Evolutionary conservation across 1,140 invertebrate species (phyloP).

Genomic region (Drosophila dunni): DNA sequence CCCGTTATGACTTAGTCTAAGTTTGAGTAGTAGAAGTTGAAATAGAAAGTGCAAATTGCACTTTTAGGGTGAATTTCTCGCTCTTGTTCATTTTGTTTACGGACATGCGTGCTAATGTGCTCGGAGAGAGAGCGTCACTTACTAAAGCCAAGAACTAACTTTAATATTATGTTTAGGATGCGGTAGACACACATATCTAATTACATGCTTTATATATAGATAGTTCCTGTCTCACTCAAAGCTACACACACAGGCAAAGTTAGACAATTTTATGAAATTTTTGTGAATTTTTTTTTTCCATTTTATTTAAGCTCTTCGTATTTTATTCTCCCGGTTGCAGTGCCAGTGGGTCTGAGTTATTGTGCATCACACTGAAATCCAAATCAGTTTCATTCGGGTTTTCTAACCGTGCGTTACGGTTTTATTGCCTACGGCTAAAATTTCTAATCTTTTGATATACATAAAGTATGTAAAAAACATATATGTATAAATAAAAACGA

Average conservation of each 20-base stretch:
- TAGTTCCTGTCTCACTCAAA: conserved; percentile 16
- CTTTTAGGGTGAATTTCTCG: conserved; percentile 9
- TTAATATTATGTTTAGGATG: conserved; percentile 10
- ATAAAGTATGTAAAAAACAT: neutral
- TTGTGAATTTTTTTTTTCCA: conserved; percentile 33
- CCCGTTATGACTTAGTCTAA: neutral
- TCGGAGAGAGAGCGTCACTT: conserved; percentile 1
- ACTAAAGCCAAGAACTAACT: conserved; percentile 2
- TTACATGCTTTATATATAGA: neutral
- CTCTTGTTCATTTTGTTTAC: conserved; percentile 1
- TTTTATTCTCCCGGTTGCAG: conserved; percentile 49
- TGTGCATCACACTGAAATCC: conserved; percentile 36
- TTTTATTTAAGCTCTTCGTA: conserved; percentile 70
- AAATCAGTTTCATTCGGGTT: conserved; percentile 60
- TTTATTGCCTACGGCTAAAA: neutral
- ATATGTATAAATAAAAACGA: neutral
- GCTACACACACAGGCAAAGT: conserved; percentile 21
- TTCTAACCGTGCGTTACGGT: conserved; percentile 52
- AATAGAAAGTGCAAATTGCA: conserved; percentile 32
- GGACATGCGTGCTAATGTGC: conserved; percentile 39
- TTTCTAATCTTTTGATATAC: neutral
- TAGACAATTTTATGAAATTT: conserved; percentile 57
- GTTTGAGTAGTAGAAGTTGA: neutral
- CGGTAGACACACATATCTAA: neutral
- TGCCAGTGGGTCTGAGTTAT: conserved; percentile 36